Base-by-base conservation (phyloP, 2,888 invertebrate genomes). In the Philonicus albiceps region DNA sequence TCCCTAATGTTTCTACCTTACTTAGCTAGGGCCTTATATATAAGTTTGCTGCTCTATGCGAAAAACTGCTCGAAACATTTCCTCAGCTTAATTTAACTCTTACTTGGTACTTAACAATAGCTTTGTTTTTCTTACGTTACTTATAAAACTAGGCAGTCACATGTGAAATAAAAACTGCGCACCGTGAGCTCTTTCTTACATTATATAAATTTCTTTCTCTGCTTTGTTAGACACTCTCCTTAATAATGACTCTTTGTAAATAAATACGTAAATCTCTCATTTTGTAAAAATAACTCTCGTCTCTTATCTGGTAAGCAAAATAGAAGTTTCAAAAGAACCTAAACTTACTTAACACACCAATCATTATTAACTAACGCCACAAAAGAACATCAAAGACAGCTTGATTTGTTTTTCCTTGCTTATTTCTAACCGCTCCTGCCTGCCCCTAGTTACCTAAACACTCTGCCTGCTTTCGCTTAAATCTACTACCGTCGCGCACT, bases 101-200 rank as follows among this genome's bases (percentile, higher is more conserved):
- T 80, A 53, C 4, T 80, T 80, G 53, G 22, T 64, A 34, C 72
- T 83, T 72, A 83, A 64, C 40, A 53, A 78, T 64, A 83, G 8
- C 31, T 83, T 64, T 55, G 27, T 64, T 64, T 83, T 64, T 64
- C 37, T 64, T 19, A 83, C 11, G 16, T 37, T 83, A 86, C 86
- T 86, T 87, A 87, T 40, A 87, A 87, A 87, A 86, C 87, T 87
- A 87, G 80, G 87, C 87, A 87, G 87, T 87, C 85, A 86, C 49
- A 83, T 87, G 81, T 85, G 76, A 40, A 85, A 85, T 40, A 78
- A 83, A 86, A 86, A 87, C 85, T 87, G 87, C 86, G 81, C 81
- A 81, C 75, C 78, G 53, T 87, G 43, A 81, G 80, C 80, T 64
- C 37, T 64, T 83, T 85, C 74, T 85, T 49, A 75, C 43, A 74